Evolutionary conservation across 2,888 invertebrate species (phyloP).

Genomic region (Euclidia mi): DNA sequence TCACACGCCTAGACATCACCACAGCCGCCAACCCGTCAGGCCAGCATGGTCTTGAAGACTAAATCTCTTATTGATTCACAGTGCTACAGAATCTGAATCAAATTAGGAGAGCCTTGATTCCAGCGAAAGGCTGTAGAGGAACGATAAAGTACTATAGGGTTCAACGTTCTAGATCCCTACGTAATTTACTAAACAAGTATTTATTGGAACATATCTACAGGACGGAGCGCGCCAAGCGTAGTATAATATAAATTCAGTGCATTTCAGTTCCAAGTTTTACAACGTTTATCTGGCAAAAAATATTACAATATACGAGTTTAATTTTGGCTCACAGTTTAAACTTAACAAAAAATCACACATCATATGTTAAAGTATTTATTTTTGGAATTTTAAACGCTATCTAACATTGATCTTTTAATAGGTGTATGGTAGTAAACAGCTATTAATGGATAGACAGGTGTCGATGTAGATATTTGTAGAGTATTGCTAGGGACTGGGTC

Average conservation of each 20-base stretch:
- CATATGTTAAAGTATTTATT: constrained; percentile 17
- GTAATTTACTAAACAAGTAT: constrained; percentile 54
- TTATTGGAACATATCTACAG: constrained; percentile 58
- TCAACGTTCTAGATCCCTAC: constrained; percentile 37
- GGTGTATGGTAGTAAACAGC: background rate
- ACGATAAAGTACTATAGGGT: constrained; percentile 50
- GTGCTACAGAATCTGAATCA: too few relatives aligned
- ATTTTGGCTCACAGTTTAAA: constrained; percentile 43
- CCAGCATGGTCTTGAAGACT: too few relatives aligned
- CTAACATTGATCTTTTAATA: background rate
- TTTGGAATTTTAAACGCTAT: constrained; percentile 6
- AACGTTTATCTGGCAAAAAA: constrained; percentile 62
- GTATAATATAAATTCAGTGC: constrained; percentile 61
- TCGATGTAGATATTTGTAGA: background rate
- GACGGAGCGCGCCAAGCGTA: constrained; percentile 57
- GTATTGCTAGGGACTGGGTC: constrained; percentile 7
- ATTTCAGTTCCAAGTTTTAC: constrained; percentile 42
- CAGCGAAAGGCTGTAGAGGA: too few relatives aligned
- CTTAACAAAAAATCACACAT: constrained; percentile 25
- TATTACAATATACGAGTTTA: constrained; percentile 41
- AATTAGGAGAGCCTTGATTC: too few relatives aligned
- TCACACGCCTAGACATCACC: too few relatives aligned
- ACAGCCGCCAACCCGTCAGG: too few relatives aligned
- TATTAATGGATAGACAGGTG: background rate
- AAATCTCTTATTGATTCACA: too few relatives aligned